phyloP scores from a whole-genome alignment of 2,113 vertebrate species.

The Vimba vimba region DNA sequence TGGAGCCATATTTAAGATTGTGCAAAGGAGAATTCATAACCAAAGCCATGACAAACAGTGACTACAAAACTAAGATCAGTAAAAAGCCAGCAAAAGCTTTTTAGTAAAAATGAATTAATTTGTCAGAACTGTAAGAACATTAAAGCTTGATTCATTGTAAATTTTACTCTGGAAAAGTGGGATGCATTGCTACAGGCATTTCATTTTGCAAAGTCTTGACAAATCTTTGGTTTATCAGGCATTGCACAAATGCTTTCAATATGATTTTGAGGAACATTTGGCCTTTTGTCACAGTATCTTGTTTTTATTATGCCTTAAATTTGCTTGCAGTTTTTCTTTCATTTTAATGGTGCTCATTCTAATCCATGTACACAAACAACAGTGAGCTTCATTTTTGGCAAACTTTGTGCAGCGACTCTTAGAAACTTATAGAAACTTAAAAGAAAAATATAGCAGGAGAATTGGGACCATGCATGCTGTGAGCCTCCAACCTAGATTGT shows the following conservation, averaged over 20 bases:
- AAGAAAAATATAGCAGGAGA: background rate
- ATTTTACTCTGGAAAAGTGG: conserved; percentile 20
- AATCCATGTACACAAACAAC: background rate
- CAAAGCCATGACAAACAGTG: conserved; percentile 44
- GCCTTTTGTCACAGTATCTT: background rate
- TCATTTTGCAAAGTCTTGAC: conserved; percentile 20
- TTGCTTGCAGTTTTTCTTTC: background rate
- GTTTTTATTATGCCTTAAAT: conserved; percentile 15
- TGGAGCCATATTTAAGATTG: conserved; percentile 24
- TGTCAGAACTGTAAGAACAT: background rate
- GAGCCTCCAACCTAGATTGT: background rate
- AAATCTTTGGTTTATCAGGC: conserved; percentile 36
- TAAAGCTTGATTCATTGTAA: background rate
- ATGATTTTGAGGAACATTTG: background rate
- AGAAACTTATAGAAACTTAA: background rate
- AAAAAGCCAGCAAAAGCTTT: conserved; percentile 13
- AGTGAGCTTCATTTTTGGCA: conserved; percentile 1
- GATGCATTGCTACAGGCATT: conserved; percentile 35
- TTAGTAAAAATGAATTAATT: background rate
- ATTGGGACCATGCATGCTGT: background rate
- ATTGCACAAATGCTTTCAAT: background rate
- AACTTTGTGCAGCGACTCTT: background rate
- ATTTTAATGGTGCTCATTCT: background rate
- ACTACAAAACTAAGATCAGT: background rate
- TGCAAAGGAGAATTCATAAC: conserved; percentile 48